Conservation (phyloP, 1,140 invertebrate genomes). For the Ceratosolen solmsi region DNA sequence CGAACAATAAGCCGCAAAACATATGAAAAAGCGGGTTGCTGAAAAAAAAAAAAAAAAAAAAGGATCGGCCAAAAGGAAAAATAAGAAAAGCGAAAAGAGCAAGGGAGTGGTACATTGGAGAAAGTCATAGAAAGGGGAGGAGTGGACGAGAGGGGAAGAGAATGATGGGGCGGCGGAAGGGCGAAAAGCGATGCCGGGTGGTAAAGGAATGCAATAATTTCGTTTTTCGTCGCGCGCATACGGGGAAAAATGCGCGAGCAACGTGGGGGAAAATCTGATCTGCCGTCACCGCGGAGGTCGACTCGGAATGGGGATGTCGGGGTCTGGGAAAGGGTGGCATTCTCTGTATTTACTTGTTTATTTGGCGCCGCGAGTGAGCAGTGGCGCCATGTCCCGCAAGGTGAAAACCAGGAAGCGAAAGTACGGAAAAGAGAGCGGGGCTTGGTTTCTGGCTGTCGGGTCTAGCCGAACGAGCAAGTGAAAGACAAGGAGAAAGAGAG, state of each 20-base stretch:
- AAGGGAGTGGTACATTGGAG: too few relatives aligned
- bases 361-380: conserved; percentile 44
- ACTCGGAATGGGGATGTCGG: not conserved
- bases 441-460: conserved; percentile 39
- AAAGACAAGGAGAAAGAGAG: conserved; percentile 54
- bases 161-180: not conserved
- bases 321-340: not conserved
- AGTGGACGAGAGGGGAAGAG: conserved; percentile 12
- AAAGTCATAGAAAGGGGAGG: not conserved
- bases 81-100: not conserved
- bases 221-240: conserved; percentile 12
- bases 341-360: conserved; percentile 48
- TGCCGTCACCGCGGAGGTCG: not conserved
- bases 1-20: conserved; percentile 49
- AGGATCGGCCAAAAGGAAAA: not conserved
- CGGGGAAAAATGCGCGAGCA: conserved; percentile 22
- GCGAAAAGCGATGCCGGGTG: not conserved
- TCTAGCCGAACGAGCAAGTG: not conserved
- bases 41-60: conserved; percentile 26
- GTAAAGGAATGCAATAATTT: conserved; percentile 51
- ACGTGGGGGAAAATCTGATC: conserved; percentile 38
- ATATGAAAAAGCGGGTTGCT: conserved; percentile 34
- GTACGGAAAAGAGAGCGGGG: conserved; percentile 46
- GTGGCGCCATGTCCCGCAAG: not conserved
- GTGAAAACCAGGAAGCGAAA: conserved; percentile 44